Conservation (phyloP, 2,113 vertebrate species). For the Marmota flaviventris region DNA sequence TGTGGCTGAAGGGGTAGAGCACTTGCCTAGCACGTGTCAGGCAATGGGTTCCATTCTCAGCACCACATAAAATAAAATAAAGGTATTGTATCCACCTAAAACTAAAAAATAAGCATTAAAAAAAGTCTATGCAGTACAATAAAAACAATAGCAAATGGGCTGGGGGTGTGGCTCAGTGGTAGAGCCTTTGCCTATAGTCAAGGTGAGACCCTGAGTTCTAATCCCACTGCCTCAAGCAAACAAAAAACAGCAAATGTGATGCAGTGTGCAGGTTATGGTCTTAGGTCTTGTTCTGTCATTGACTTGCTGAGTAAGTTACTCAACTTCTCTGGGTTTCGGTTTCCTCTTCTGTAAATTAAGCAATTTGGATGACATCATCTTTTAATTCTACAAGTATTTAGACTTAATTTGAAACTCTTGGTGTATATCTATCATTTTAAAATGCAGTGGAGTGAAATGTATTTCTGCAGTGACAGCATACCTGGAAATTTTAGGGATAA, state of each 20-base stretch:
- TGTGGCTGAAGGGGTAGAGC: no score
- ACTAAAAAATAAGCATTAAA: no score
- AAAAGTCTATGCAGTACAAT: background rate
- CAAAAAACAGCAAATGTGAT: background rate
- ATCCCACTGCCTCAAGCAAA: background rate
- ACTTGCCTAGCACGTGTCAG: no score
- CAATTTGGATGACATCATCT: conserved; percentile 24
- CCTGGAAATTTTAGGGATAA: background rate
- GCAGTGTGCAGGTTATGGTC: background rate
- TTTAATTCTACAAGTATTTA: background rate
- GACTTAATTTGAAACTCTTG: background rate
- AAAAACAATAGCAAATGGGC: background rate
- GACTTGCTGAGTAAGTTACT: conserved; percentile 47
- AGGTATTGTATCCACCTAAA: no score
- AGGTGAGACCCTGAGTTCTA: background rate
- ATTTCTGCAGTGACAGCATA: conserved; percentile 31
- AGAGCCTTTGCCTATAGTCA: background rate
- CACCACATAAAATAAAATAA: no score
- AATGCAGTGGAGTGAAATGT: background rate
- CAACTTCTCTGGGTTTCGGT: conserved; percentile 38
- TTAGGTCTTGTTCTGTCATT: background rate
- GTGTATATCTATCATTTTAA: background rate
- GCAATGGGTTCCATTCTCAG: no score
- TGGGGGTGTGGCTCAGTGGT: background rate
- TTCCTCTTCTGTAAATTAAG: conserved; percentile 63